A percentile compares a stretch with the other conserved stretches of the same genome.
phyloP scores from a whole-genome alignment of 2,888 invertebrate species.

The Eupithecia insigniata region DNA sequence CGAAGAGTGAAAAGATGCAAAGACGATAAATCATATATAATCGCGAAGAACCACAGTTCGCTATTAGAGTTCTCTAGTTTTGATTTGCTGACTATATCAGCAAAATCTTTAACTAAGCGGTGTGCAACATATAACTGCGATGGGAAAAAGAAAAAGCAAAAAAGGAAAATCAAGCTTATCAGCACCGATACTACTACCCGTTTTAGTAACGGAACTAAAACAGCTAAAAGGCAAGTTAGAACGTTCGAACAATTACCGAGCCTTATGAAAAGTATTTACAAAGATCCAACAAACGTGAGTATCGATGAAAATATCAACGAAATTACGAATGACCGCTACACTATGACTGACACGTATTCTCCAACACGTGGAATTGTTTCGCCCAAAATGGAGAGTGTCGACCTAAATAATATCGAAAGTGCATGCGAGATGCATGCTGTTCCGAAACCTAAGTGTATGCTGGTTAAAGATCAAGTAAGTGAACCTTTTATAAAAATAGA shows the following conservation, averaged over 20 bases:
- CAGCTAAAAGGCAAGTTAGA: conserved; percentile 8
- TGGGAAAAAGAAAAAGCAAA: conserved; percentile 31
- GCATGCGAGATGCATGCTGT: background rate
- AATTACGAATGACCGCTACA: conserved; percentile 38
- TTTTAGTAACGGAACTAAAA: conserved; percentile 15
- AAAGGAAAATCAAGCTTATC: conserved; percentile 22
- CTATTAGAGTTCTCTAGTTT: conserved; percentile 53
- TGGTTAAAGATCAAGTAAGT: conserved; percentile 40
- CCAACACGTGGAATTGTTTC: conserved; percentile 7
- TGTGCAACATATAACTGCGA: conserved; percentile 50
- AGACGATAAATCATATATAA: conserved; percentile 49
- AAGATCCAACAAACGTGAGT: conserved; percentile 47
- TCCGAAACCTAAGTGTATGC: background rate
- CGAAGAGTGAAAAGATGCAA: conserved; percentile 39
- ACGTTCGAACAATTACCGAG: conserved; percentile 52
- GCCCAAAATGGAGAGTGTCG: background rate
- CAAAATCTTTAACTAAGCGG: conserved; percentile 57
- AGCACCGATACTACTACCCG: background rate
- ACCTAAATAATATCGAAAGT: background rate
- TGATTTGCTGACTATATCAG: conserved; percentile 62
- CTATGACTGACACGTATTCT: conserved; percentile 52
- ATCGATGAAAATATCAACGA: conserved; percentile 43
- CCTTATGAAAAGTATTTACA: conserved; percentile 58
- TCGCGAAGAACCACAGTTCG: conserved; percentile 48
- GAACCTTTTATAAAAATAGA: conserved; percentile 46